Evolutionary conservation across 2,797 vertebrate species (phyloP).

Genomic region (Phrynocephalus guinanensis): DNA sequence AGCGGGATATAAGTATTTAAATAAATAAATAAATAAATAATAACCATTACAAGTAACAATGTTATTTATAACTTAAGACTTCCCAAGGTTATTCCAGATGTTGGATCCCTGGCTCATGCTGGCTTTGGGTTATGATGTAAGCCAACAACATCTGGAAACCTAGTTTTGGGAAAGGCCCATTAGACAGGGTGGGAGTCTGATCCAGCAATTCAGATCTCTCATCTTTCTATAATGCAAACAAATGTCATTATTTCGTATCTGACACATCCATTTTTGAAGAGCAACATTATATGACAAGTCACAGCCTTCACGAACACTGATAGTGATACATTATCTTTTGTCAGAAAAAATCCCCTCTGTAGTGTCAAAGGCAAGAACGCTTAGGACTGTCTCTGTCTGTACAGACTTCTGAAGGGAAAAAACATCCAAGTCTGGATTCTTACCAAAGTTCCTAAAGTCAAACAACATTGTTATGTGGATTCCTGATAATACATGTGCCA

Average conservation of each 20-base stretch:
- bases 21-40: too few species aligned
- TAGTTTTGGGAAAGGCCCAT: not conserved
- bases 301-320: not conserved
- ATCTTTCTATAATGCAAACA: not conserved
- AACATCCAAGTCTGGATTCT: conserved; percentile 51
- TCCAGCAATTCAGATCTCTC: not conserved
- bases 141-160: not conserved
- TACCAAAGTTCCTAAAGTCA: conserved; percentile 26
- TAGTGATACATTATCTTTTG: conserved; percentile 43
- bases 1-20: too few species aligned
- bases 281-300: not conserved
- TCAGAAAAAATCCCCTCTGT: conserved; percentile 34
- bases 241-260: not conserved
- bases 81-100: not conserved
- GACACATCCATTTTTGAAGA: not conserved
- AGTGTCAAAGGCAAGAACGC: conserved; percentile 40
- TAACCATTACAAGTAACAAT: too few species aligned
- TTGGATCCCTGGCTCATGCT: not conserved
- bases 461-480: conserved; percentile 41
- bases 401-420: conserved; percentile 47
- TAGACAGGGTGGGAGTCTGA: not conserved
- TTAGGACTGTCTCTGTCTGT: conserved; percentile 56
- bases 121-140: not conserved
- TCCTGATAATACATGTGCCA: conserved; percentile 14
- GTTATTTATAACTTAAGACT: not conserved